Evolutionary conservation across 2,888 invertebrate species (phyloP).

Genomic region (Octodonta nipae): DNA sequence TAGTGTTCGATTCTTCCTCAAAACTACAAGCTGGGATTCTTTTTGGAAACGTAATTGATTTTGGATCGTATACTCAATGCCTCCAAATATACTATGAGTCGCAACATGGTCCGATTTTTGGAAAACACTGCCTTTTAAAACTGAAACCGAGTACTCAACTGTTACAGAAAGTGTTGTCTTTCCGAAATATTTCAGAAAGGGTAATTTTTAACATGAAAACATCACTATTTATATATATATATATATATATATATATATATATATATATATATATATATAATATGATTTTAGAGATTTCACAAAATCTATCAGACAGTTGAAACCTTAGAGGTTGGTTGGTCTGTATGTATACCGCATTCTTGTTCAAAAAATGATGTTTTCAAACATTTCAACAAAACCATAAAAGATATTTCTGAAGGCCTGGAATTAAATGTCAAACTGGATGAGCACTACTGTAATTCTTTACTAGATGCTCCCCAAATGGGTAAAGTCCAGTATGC

Average conservation of each 20-base stretch:
- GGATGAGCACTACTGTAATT: slow-evolving; percentile 22
- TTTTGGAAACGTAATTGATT: slow-evolving; percentile 33
- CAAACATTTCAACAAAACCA: slow-evolving; percentile 24
- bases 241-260: no score
- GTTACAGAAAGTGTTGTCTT: slow-evolving; percentile 18
- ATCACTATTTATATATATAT: no score
- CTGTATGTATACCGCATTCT: slow-evolving; percentile 34
- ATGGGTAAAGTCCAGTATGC: slow-evolving; percentile 10
- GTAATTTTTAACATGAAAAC: no score
- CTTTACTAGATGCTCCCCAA: slow-evolving; percentile 17
- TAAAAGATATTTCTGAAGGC: slow-evolving; percentile 22
- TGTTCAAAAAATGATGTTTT: slow-evolving; percentile 29
- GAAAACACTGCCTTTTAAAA: slow-evolving; percentile 31
- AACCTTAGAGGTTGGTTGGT: slow-evolving; percentile 23
- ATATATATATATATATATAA: no score
- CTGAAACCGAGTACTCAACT: slow-evolving; percentile 19
- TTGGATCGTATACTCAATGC: slow-evolving; percentile 39
- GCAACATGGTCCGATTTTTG: slow-evolving; percentile 24
- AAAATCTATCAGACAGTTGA: slow-evolving; percentile 17
- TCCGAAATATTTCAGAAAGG: slow-evolving; percentile 20
- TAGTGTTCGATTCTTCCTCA: slow-evolving; percentile 40
- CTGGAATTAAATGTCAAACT: slow-evolving; percentile 20
- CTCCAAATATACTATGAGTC: slow-evolving; percentile 17
- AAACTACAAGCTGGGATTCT: slow-evolving; percentile 37
- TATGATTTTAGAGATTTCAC: slow-evolving; percentile 18